Evolutionary conservation across 2,888 invertebrate genomes (phyloP), one percentile per base, ranked within the genome.

Genomic region (Netelia virgata): DNA sequence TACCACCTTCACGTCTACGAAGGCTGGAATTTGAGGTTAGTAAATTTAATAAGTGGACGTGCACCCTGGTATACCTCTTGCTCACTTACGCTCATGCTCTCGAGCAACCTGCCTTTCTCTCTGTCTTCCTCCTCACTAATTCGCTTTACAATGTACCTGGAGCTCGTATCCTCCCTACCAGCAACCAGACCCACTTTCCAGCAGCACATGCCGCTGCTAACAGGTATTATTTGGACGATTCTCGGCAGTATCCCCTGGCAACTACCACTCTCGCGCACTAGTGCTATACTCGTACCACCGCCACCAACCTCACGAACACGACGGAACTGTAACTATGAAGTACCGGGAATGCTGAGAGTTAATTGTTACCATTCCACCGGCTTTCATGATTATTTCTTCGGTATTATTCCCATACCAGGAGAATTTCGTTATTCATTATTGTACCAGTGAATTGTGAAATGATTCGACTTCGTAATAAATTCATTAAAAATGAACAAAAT

Each of bases 11-110:
- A 28, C 82, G 81, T 86, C 84, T 87, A 85, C 86, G 85, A 87
- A 86, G 89, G 88, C 86, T 88, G 90, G 90, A 92, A 92, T 91
- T 92, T 91, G 91, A 91, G 91, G 90, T 89, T 89, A 88, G 90
- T 91, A 92, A 92, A 93, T 93, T 92, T 92, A 93, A 93, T 93
- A 93, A 93, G 91, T 91, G 90, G 90, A 90, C 91, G 86, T 77
- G 64, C 80, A 57, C 80, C 50, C 75, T 50, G 59, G 63, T 82
- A 63, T 72, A 75, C 50, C 68, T n/a, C 72, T 36, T 53, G 66
- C 82, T 85, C 75, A 23, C 79, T 82, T 79, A 59, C 59, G 61
- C 73, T 14, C 74, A 64, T 20, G 79, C 18, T 66, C 73, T 72
- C 70, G 16, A 43, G 16, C 55, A 79, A 82, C 41, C 70, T 75